phyloP scores from a whole-genome alignment of 2,113 vertebrate species.

The Argyrosomus japonicus region DNA sequence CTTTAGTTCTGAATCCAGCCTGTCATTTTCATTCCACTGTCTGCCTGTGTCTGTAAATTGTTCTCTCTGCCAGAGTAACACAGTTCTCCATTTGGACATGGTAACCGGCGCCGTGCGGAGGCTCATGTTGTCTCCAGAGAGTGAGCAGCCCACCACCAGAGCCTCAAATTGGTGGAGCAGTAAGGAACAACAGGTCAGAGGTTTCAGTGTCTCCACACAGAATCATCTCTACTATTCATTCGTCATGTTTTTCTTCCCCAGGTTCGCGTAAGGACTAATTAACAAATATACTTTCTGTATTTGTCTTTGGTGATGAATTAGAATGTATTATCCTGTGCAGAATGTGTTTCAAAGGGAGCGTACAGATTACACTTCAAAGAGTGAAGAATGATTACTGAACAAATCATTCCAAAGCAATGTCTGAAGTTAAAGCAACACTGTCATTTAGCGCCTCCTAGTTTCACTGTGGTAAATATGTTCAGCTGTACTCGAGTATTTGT shows the following conservation, averaged over 20 bases:
- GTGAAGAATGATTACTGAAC: not conserved
- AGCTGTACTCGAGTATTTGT: too few species aligned
- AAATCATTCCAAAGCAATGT: not conserved
- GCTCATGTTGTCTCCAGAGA: slow-evolving; percentile 83
- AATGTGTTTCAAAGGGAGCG: not conserved
- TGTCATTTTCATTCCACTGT: not conserved
- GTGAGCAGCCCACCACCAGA: slow-evolving; percentile 74
- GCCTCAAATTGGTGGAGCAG: slow-evolving; percentile 90
- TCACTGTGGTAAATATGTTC: too few species aligned
- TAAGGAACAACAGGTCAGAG: slow-evolving; percentile 86
- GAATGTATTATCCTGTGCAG: not conserved
- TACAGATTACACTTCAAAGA: not conserved
- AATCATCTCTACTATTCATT: not conserved
- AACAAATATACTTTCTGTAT: not conserved
- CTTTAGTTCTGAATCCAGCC: not conserved
- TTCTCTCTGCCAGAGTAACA: slow-evolving; percentile 87
- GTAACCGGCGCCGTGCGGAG: slow-evolving; percentile 84
- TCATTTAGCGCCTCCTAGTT: too few species aligned
- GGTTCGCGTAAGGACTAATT: not conserved
- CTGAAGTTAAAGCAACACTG: not conserved
- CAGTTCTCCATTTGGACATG: slow-evolving; percentile 90
- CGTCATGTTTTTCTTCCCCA: not conserved
- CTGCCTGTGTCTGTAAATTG: not conserved
- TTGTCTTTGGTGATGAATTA: not conserved
- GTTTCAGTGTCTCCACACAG: not conserved